These are phyloP conservation scores for Tachysurus fulvidraco DNA, from an alignment of 2,113 vertebrate species.

Conservation along the genomic window DNA sequence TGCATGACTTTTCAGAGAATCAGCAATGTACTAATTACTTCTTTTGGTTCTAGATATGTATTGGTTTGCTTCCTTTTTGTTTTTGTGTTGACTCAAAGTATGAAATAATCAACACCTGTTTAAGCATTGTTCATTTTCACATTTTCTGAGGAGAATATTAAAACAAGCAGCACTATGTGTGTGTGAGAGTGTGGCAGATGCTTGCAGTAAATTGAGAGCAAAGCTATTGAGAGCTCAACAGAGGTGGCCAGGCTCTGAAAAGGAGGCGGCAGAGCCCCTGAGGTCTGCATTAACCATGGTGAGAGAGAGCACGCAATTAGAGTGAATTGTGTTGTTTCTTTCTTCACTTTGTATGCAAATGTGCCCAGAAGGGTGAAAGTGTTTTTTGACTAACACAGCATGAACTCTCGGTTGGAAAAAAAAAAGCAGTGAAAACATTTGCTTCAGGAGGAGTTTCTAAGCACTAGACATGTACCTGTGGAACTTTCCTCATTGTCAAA, in stretches of 20 bases:
- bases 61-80: neutral
- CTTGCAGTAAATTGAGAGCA: constrained; percentile 73
- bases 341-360: constrained; percentile 82
- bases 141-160: constrained; percentile 13
- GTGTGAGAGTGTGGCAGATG: constrained; percentile 64
- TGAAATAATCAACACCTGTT: neutral
- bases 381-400: constrained; percentile 70
- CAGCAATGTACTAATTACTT: constrained; percentile 10
- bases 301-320: constrained; percentile 78
- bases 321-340: constrained; percentile 77
- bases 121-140: constrained; percentile 5
- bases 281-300: constrained; percentile 75
- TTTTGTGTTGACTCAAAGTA: neutral
- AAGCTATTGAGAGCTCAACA: constrained; percentile 69
- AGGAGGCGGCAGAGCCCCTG: constrained; percentile 69
- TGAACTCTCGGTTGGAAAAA: constrained; percentile 58
- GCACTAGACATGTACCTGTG: constrained; percentile 57
- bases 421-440: constrained; percentile 63
- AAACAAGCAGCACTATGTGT: constrained; percentile 21
- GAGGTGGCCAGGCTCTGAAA: constrained; percentile 67
- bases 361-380: constrained; percentile 73
- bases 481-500: constrained; percentile 59
- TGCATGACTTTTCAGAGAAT: neutral
- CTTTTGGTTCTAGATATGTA: neutral
- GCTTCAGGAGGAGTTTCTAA: constrained; percentile 58